Percentiles rank a stretch among this genome's conserved stretches.
phyloP scores from a whole-genome alignment of 2,797 vertebrate genomes.

The Pelobates cultripes region DNA sequence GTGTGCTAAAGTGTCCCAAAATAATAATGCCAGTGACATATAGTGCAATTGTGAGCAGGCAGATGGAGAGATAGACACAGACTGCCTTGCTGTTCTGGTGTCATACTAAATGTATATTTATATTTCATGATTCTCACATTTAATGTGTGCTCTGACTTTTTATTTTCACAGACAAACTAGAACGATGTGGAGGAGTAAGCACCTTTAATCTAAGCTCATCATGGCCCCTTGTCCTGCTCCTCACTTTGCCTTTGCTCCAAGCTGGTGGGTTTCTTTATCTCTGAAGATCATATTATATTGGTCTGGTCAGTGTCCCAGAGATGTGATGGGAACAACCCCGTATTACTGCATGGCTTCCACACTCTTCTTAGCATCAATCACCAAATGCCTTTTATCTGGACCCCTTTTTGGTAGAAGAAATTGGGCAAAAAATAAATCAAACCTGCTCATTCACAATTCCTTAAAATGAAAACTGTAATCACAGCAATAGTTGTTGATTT shows the following conservation, averaged over 20 bases:
- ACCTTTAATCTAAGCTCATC: constrained; percentile 19
- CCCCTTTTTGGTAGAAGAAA: neutral
- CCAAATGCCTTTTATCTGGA: neutral
- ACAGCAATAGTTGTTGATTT: neutral
- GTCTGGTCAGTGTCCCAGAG: neutral
- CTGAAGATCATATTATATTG: neutral
- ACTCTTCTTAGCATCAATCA: neutral
- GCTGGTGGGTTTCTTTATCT: constrained; percentile 16
- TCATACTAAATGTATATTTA: too few species aligned
- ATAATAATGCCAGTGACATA: too few species aligned
- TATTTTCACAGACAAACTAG: constrained; percentile 37
- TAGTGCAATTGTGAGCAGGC: too few species aligned
- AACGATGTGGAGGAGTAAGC: constrained; percentile 38
- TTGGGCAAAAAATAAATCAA: neutral
- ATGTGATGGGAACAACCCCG: neutral
- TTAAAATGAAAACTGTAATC: neutral
- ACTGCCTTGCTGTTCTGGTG: too few species aligned
- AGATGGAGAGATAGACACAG: too few species aligned
- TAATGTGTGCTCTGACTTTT: neutral
- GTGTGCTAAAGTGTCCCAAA: too few species aligned
- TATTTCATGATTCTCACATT: neutral
- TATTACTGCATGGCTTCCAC: neutral
- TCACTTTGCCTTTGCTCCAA: constrained; percentile 36
- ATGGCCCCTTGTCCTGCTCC: constrained; percentile 35
- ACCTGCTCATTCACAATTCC: neutral